phyloP scores from a whole-genome alignment of 2,888 invertebrate genomes.

The Pheosia gnoma region DNA sequence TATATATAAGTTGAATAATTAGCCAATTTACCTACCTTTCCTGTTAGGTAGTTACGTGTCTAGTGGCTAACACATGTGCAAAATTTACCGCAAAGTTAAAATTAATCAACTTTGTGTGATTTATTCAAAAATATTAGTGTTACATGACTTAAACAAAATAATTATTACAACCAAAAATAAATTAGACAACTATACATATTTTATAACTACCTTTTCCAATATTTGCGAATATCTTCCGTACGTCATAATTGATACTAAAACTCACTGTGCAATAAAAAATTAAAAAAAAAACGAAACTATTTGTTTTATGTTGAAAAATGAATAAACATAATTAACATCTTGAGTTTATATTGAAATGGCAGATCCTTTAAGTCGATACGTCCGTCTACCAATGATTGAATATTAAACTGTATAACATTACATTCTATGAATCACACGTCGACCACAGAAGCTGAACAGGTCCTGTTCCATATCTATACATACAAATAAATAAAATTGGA shows the following conservation, averaged over 20 bases:
- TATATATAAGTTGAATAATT: no score
- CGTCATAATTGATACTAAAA: slow-evolving; percentile 49
- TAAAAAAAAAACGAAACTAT: slow-evolving; percentile 9
- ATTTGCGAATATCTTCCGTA: slow-evolving; percentile 60
- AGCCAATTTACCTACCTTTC: no score
- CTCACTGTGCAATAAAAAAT: slow-evolving; percentile 9
- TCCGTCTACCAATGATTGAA: slow-evolving; percentile 25
- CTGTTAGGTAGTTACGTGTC: no score
- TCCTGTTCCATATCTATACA: slow-evolving; percentile 21
- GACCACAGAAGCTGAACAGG: slow-evolving; percentile 32
- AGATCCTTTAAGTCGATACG: slow-evolving; percentile 17
- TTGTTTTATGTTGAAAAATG: background rate
- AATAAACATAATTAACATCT: background rate
- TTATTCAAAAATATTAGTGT: no score
- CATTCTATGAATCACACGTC: slow-evolving; percentile 47
- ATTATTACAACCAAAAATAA: no score
- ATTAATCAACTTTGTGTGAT: no score
- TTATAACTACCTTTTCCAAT: slow-evolving; percentile 51
- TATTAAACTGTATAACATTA: slow-evolving; percentile 38
- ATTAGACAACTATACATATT: background rate
- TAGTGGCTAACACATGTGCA: no score
- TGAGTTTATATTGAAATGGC: background rate
- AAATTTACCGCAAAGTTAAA: no score
- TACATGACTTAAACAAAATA: no score
- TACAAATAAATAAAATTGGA: no score